Conservation (phyloP, 2,797 vertebrate species). For the Crenichthys baileyi region DNA sequence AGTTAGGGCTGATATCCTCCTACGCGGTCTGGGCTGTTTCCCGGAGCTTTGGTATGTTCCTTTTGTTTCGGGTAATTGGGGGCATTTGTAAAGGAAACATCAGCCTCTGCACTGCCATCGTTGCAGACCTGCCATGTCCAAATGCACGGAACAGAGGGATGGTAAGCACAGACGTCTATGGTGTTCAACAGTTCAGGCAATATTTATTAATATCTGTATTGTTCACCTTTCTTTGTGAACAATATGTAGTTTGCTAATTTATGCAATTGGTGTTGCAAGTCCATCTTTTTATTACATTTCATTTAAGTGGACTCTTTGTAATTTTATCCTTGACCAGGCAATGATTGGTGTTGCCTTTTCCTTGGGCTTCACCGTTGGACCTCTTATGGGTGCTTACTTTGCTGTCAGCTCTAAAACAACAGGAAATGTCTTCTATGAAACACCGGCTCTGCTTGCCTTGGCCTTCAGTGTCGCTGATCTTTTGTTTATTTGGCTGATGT, state of each 20-base stretch:
- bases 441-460: constrained; percentile 87
- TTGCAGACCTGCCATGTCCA: constrained; percentile 89
- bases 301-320: background rate
- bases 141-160: constrained; percentile 92
- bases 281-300: background rate
- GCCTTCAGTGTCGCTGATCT: constrained; percentile 85
- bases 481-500: constrained; percentile 88
- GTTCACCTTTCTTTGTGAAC: background rate
- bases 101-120: constrained; percentile 91
- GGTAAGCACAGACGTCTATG: constrained; percentile 77
- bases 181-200: background rate
- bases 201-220: background rate
- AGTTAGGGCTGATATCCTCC: constrained; percentile 89
- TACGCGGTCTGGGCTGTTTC: constrained; percentile 94
- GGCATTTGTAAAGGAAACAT: constrained; percentile 96
- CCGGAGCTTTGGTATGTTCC: constrained; percentile 90
- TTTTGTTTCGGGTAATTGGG: constrained; percentile 91
- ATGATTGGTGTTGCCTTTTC: constrained; percentile 97
- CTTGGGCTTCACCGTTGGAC: constrained; percentile 93
- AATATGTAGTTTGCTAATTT: background rate
- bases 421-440: constrained; percentile 82
- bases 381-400: constrained; percentile 92
- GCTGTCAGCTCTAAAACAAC: constrained; percentile 71
- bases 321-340: constrained; percentile 78
- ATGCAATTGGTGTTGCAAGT: background rate